phyloP scores from a whole-genome alignment of 2,113 vertebrate genomes.

The Plotosus lineatus region DNA sequence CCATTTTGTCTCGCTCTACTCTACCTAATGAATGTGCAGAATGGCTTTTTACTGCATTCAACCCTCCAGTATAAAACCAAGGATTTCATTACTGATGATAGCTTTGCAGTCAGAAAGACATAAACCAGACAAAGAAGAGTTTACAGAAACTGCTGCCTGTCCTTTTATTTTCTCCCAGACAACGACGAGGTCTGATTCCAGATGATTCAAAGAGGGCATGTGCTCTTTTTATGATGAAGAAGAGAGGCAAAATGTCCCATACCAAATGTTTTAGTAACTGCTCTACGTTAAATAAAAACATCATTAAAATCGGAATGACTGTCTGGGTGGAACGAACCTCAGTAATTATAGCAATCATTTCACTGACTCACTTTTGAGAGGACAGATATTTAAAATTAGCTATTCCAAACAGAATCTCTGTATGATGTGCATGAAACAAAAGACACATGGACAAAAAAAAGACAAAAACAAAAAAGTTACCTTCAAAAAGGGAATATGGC shows the following conservation, averaged over 20 bases:
- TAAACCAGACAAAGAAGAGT: not conserved
- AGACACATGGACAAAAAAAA: no score
- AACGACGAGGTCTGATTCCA: not conserved
- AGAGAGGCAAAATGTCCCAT: not conserved
- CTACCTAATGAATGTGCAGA: not conserved
- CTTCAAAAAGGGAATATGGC: conserved; percentile 98
- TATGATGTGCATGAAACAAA: not conserved
- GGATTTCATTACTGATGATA: conserved; percentile 8
- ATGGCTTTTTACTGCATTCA: not conserved
- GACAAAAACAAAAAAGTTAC: conserved; percentile 64
- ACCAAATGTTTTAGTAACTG: conserved; percentile 8
- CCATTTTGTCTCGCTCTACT: not conserved
- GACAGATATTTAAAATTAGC: not conserved
- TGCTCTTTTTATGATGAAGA: not conserved
- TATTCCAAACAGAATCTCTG: not conserved
- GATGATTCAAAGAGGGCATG: not conserved
- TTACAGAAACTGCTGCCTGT: not conserved
- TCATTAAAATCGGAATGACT: not conserved
- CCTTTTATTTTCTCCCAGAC: conserved; percentile 16
- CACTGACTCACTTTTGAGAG: not conserved
- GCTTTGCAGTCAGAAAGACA: conserved; percentile 8
- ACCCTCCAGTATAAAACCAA: not conserved
- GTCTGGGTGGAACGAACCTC: not conserved
- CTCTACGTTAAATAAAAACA: conserved; percentile 11
- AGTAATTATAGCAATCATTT: conserved; percentile 10